Evolutionary conservation across 2,113 vertebrate species (phyloP).

Genomic region (Sprattus sprattus): DNA sequence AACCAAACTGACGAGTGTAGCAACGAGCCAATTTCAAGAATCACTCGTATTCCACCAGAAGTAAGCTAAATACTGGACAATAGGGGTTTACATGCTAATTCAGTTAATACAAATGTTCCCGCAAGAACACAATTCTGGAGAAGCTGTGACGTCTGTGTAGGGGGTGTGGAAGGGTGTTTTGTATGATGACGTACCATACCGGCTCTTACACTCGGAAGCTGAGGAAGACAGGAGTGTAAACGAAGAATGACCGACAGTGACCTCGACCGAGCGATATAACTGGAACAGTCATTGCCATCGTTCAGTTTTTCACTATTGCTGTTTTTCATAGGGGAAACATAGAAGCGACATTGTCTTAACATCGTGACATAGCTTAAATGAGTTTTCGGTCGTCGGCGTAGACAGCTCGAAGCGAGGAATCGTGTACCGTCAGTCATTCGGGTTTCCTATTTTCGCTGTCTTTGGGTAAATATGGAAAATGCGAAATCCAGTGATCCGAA

Average conservation of each 20-base stretch:
- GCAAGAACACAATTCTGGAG: not conserved
- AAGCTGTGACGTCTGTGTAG: constrained; percentile 42
- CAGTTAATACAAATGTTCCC: not conserved
- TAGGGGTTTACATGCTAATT: not conserved
- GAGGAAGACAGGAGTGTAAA: constrained; percentile 27
- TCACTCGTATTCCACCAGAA: not conserved
- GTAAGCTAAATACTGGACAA: not conserved
- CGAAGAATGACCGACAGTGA: constrained; percentile 44
- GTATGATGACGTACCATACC: constrained; percentile 44
- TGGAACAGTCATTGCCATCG: not conserved
- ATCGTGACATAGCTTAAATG: constrained; percentile 7
- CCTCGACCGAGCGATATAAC: constrained; percentile 20
- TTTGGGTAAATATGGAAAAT: constrained; percentile 52
- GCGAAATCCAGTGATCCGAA: constrained; percentile 48
- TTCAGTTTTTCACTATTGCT: not conserved
- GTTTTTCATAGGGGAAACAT: not conserved
- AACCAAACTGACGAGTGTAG: not conserved
- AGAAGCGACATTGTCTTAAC: not conserved
- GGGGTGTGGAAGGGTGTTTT: constrained; percentile 19
- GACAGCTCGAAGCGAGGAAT: constrained; percentile 26
- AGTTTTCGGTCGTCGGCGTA: not conserved
- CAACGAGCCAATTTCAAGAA: not conserved
- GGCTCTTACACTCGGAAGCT: constrained; percentile 54
- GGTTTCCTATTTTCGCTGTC: not conserved
- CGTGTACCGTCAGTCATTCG: not conserved